Conservation (phyloP, 2,888 invertebrate species). For the Lithosia quadra region DNA sequence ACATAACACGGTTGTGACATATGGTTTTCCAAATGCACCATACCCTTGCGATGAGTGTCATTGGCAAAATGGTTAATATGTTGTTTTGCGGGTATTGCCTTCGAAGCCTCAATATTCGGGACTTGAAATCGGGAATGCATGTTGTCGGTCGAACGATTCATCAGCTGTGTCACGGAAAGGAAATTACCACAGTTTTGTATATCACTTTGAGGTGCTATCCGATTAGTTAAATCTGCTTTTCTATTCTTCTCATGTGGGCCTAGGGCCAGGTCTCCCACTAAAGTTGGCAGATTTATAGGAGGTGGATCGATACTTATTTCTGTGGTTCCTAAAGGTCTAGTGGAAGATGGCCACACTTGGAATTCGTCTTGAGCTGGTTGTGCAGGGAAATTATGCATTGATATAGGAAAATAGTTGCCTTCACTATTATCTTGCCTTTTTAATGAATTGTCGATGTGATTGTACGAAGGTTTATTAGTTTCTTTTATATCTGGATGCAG, state of each 20-base stretch:
- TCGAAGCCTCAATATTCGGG: slow-evolving; percentile 64
- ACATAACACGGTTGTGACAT: slow-evolving; percentile 73
- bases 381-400: slow-evolving; percentile 77
- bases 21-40: slow-evolving; percentile 70
- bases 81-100: slow-evolving; percentile 68
- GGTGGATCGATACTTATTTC: slow-evolving; percentile 84
- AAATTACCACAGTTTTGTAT: slow-evolving; percentile 80
- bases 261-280: slow-evolving; percentile 80
- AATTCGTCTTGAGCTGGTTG: slow-evolving; percentile 77
- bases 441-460: slow-evolving; percentile 61
- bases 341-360: slow-evolving; percentile 79
- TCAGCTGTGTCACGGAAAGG: slow-evolving; percentile 81
- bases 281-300: slow-evolving; percentile 80
- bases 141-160: slow-evolving; percentile 80
- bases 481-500: slow-evolving; percentile 68
- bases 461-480: slow-evolving; percentile 65
- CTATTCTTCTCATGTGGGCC: slow-evolving; percentile 83
- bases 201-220: slow-evolving; percentile 67
- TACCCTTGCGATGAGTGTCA: slow-evolving; percentile 70
- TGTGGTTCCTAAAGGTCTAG: slow-evolving; percentile 78
- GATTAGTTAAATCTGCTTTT: slow-evolving; percentile 65
- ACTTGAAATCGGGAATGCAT: slow-evolving; percentile 72
- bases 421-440: slow-evolving; percentile 77
- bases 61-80: slow-evolving; percentile 64
- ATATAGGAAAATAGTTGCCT: slow-evolving; percentile 77